These are phyloP conservation scores for Lamprologus callipterus DNA, from an alignment of 2,113 vertebrate genomes.

Conservation along the genomic window DNA sequence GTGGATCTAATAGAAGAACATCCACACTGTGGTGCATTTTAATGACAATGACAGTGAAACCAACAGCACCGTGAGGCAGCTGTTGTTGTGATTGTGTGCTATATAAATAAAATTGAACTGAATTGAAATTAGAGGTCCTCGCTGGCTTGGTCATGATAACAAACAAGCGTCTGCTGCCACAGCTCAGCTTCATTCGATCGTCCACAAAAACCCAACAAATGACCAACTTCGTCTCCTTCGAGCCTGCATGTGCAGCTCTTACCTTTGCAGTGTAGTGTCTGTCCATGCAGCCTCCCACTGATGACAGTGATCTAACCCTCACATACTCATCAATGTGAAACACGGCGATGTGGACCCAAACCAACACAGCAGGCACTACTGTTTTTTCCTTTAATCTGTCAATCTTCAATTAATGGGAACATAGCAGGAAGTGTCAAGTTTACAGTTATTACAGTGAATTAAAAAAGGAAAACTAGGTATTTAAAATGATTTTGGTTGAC, in stretches of 20 bases:
- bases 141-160: rapidly evolving
- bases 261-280: neutral
- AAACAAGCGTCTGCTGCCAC: neutral
- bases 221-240: rapidly evolving
- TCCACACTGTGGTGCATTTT: rapidly evolving
- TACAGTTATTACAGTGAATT: neutral
- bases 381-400: rapidly evolving
- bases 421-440: rapidly evolving
- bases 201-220: neutral
- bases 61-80: rapidly evolving
- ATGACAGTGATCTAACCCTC: neutral
- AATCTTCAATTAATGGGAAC: neutral
- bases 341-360: rapidly evolving
- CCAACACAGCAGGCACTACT: neutral
- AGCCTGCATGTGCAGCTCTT: neutral
- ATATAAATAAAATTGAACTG: rapidly evolving
- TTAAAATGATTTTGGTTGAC: rapidly evolving
- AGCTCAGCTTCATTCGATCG: neutral
- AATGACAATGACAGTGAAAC: neutral
- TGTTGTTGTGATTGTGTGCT: neutral
- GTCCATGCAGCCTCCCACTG: neutral
- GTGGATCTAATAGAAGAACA: too few species aligned
- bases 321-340: neutral
- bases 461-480: rapidly evolving
- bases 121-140: neutral